Conservation (phyloP, 2,113 vertebrate genomes). For the Chionomys nivalis region DNA sequence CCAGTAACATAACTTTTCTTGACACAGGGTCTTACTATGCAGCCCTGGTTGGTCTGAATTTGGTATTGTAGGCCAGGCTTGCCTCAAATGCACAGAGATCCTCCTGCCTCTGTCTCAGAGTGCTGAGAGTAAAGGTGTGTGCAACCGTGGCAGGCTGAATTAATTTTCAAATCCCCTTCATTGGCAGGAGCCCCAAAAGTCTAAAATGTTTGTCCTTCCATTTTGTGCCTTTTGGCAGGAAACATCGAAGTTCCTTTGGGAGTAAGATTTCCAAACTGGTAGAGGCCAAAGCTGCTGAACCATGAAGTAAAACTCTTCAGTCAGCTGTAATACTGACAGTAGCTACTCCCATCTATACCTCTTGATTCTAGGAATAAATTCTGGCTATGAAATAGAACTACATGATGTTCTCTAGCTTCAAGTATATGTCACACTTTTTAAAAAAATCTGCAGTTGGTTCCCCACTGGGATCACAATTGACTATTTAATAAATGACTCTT, state of each 20-base stretch:
- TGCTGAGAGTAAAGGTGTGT: not conserved
- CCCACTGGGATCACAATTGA: constrained; percentile 24
- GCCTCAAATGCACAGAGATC: not conserved
- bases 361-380: constrained; percentile 39
- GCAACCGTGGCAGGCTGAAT: not conserved
- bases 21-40: not conserved
- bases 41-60: not conserved
- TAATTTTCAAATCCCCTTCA: not conserved
- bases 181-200: not conserved
- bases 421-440: not conserved
- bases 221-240: constrained; percentile 18
- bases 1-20: not conserved
- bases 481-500: constrained; percentile 20
- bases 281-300: constrained; percentile 28
- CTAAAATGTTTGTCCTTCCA: constrained; percentile 17
- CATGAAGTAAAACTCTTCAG: constrained; percentile 1
- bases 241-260: not conserved
- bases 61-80: not conserved
- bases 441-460: constrained; percentile 27
- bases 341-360: not conserved
- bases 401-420: constrained; percentile 38
- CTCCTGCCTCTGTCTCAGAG: not conserved
- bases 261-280: constrained; percentile 35
- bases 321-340: not conserved
- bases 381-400: not conserved